Conservation (phyloP, 2,888 invertebrate genomes). For the Drosophila maculinotata region DNA sequence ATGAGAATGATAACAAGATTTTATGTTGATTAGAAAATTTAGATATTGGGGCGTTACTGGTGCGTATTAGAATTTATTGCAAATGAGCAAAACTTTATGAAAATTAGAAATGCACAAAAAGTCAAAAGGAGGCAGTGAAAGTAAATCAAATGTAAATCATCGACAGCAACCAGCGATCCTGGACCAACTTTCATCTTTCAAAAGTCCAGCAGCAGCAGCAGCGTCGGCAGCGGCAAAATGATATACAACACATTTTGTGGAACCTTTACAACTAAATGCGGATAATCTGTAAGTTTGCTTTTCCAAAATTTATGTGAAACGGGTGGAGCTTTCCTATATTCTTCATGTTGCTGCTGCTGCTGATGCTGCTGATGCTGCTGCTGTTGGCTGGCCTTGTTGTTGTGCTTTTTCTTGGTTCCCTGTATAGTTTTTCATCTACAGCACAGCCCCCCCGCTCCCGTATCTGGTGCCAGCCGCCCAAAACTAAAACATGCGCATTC, state of each 20-base stretch:
- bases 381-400: slow-evolving; percentile 56
- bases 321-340: slow-evolving; percentile 74
- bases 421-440: slow-evolving; percentile 70
- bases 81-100: slow-evolving; percentile 58
- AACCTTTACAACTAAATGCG: slow-evolving; percentile 83
- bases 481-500: slow-evolving; percentile 79
- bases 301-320: slow-evolving; percentile 77
- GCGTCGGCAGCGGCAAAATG: slow-evolving; percentile 58
- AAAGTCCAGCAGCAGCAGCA: slow-evolving; percentile 48
- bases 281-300: slow-evolving; percentile 83
- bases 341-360: slow-evolving; percentile 31
- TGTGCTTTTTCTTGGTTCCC: slow-evolving; percentile 74
- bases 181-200: slow-evolving; percentile 73
- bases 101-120: slow-evolving; percentile 32
- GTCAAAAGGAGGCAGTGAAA: slow-evolving; percentile 42
- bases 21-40: slow-evolving; percentile 80
- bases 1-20: slow-evolving; percentile 78
- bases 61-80: slow-evolving; percentile 71
- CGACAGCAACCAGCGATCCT: slow-evolving; percentile 59
- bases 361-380: slow-evolving; percentile 24
- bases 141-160: slow-evolving; percentile 81
- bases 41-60: slow-evolving; percentile 44
- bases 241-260: slow-evolving; percentile 81
- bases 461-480: slow-evolving; percentile 61
- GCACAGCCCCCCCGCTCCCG: slow-evolving; percentile 6